Base-by-base conservation (phyloP, 2,888 invertebrate species). In the Melolontha melolontha region DNA sequence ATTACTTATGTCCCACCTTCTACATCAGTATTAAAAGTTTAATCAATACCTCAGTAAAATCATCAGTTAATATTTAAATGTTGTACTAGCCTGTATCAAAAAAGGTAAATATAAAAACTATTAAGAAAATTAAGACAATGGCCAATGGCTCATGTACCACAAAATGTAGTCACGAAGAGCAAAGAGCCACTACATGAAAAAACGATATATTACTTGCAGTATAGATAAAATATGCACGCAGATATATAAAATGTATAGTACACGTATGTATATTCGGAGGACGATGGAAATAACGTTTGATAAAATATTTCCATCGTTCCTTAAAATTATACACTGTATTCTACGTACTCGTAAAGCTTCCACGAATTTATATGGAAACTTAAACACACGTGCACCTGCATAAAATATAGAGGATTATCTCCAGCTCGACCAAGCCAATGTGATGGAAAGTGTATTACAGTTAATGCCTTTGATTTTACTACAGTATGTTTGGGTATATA, bases 331-430 rank as follows among this genome's bases (percentile, higher is more conserved):
- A 55, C 41, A 40, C 17, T 10, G 40, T 55, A 55, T 40, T 40
- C 22, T 41, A 39, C 41, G 17, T 16, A 11, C 16, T 11, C 14
- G 41, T 14, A 41, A 16, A 54, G 11, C 17, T 10, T 17, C 17
- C 40, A 40, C 17, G 54, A 55, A 55, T 55, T 55, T 55, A 55
- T 55, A 40, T 11, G 54, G 41, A 55, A 40, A 55, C 39, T 55
- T 41, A 55, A 41, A 51, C 40, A 40, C 41, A 55, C 40, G 54
- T 55, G 39, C 41, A 41, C 40, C 10, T n/a, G 54, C 17, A 40
- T 55, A 16, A 55, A 55, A 55, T 55, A 40, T 40, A 34, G 52
- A 52, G 34, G 14, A 52, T 52, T 52, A 52, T 52, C 52, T 34
- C 22, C n/a, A 11, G 12, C 29, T 34, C 1, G 34, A 8, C 12